These are phyloP conservation scores for Xenops minutus DNA, from an alignment of 2,797 vertebrate species.

Conservation along the genomic window DNA sequence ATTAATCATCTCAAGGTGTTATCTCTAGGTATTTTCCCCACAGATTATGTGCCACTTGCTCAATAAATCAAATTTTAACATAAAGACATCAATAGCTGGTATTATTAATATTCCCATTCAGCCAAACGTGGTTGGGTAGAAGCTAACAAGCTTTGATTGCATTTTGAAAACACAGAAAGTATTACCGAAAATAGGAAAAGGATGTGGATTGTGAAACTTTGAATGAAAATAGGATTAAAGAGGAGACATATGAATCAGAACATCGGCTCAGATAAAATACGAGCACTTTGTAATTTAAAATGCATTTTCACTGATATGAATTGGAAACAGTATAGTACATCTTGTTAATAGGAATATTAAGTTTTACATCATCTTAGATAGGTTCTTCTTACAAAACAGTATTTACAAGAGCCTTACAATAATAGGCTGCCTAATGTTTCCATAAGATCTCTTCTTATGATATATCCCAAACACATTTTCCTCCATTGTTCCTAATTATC, in stretches of 20 bases:
- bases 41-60: slow-evolving; percentile 60
- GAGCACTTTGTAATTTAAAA: slow-evolving; percentile 49
- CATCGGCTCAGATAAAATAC: slow-evolving; percentile 23
- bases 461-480: slow-evolving; percentile 37
- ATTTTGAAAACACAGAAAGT: slow-evolving; percentile 41
- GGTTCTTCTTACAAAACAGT: slow-evolving; percentile 37
- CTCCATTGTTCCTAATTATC: slow-evolving; percentile 34
- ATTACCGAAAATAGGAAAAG: slow-evolving; percentile 38
- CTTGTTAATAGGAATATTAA: slow-evolving; percentile 63
- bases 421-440: slow-evolving; percentile 45
- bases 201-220: slow-evolving; percentile 33
- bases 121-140: slow-evolving; percentile 12
- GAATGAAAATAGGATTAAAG: slow-evolving; percentile 46
- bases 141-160: slow-evolving; percentile 54
- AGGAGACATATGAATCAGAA: slow-evolving; percentile 35
- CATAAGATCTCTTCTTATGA: slow-evolving; percentile 33
- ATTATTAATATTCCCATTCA: slow-evolving; percentile 68
- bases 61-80: slow-evolving; percentile 68
- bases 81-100: slow-evolving; percentile 63
- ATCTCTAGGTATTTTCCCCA: slow-evolving; percentile 69
- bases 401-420: slow-evolving; percentile 48
- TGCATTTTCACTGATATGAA: slow-evolving; percentile 6
- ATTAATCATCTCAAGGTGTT: slow-evolving; percentile 73
- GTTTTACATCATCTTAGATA: slow-evolving; percentile 52
- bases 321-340: slow-evolving; percentile 22